Conservation (phyloP, 2,888 invertebrate species). For the Phragmatobia fuliginosa region DNA sequence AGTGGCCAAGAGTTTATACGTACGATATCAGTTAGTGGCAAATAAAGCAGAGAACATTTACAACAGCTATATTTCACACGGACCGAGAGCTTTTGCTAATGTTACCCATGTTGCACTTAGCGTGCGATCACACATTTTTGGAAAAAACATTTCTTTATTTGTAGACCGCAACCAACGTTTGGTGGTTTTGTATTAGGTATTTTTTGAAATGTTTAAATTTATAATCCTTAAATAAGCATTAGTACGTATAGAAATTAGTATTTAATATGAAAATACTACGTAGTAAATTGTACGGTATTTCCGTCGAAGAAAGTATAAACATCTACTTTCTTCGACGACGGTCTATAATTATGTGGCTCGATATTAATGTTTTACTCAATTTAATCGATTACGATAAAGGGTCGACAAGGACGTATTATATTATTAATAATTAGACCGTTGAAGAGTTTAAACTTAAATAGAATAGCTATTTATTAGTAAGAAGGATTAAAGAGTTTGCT, state of each 20-base stretch:
- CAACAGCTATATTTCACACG: constrained; percentile 13
- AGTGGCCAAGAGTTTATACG: constrained; percentile 9
- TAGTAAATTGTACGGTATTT: constrained; percentile 1
- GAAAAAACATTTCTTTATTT: background rate
- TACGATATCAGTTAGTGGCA: constrained; percentile 5
- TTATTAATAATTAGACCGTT: constrained; percentile 1
- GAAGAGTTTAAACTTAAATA: background rate
- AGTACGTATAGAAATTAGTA: background rate
- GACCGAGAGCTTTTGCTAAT: constrained; percentile 23
- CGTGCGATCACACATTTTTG: background rate
- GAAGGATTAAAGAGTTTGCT: background rate
- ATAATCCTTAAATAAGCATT: constrained; percentile 8
- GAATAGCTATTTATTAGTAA: background rate
- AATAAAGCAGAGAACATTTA: constrained; percentile 1
- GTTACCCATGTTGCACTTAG: no score
- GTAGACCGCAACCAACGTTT: background rate
- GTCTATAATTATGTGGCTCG: background rate
- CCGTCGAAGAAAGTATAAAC: background rate
- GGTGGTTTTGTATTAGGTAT: background rate
- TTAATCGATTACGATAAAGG: constrained; percentile 8
- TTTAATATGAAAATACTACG: constrained; percentile 6
- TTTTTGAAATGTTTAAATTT: constrained; percentile 1
- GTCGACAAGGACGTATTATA: background rate
- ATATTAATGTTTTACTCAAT: background rate
- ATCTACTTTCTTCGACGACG: no score